Evolutionary conservation across 2,113 vertebrate genomes (phyloP), one percentile per base, ranked within the genome.

Genomic region (Columba livia): DNA sequence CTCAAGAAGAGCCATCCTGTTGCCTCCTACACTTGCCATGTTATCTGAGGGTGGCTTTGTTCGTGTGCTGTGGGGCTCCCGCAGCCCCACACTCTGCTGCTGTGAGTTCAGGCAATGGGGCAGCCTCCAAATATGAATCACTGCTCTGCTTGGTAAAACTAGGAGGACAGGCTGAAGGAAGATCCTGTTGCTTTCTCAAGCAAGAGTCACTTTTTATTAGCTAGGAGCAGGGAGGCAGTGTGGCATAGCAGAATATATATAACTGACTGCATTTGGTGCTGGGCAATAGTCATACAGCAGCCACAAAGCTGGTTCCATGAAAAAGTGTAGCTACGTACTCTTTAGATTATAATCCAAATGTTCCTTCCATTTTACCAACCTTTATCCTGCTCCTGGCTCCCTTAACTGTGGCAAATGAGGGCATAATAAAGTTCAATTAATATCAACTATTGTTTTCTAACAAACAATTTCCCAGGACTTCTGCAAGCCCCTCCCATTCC

Each of bases 381-480:
- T 42, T 75, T 60, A 42, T 40, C 20, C 47, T 47, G 38, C 50
- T 64, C 34, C 16, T 53, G 62, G 25, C 61, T 86, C 51, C 34
- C 51, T 61, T 47, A 91, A 78, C 40, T 7, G 8, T 25, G 28
- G 58, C 26, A 89, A 75, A 83, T 36, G 70, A 87, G 66, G 61
- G 72, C 62, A 79, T 47, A 28, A 56, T 81, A 73, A 77, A 97
- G 71, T 71, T 62, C 79, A 91, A 73, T 19, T 54, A 29, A n/a
- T 94, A 86, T 48, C 61, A 86, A 73, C 36, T 72, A 61, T 69
- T 95, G 73, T 84, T 93, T 94, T 56, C 84, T 83, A 90, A 51
- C 73, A 74, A 54, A 51, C 79, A 67, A 93, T 94, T 97, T 92
- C 69, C 56, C 61, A 66, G 38, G 74, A 91, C 81, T 94, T 85